Base-by-base conservation (phyloP, 2,113 vertebrate genomes). In the Albula glossodonta region DNA sequence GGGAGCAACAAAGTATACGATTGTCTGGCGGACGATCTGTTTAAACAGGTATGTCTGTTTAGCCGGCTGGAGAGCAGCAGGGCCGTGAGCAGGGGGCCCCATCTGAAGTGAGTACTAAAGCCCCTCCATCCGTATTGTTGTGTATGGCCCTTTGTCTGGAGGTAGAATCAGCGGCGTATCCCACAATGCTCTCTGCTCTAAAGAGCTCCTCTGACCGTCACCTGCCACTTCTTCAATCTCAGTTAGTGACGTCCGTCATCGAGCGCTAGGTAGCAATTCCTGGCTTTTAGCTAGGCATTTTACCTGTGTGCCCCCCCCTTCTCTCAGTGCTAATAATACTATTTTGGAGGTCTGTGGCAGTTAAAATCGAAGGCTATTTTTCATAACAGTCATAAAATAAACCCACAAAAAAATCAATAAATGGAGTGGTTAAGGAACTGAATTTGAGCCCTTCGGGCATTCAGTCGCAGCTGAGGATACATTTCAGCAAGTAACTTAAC, bases 1-100 rank as follows among this genome's bases (percentile, higher is more conserved):
- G 53, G 91, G 84, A 94, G 94, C 95, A 41, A 97, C 96, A 97
- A 93, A 94, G 92, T 92, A 91, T 93, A 89, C 95, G 95, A 96
- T 96, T 97, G 93, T 95, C 86, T 87, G 5, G 84, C 7, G 89
- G 89, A 87, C 86, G 84, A 90, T 89, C 89, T 91, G 90, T 93
- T 92, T 88, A 93, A 95, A 93, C 92, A 92, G 93, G 89, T 92
- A 92, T 92, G 93, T 93, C 92, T 93, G 92, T 92, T 89, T 92
- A 90, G 93, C 89, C 89, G 91, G 89, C 92, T 88, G 89, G 83
- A 5, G 74, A 80, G 77, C 82, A 86, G 80, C 49, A 81, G 13
- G 83, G 87, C 88, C 91, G 91, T 93, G 93, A 94, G 92, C 93
- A 41, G 31, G 31, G 89, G 91, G 83, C 85, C 89, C 90, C 82